Base-by-base conservation (phyloP, 1,140 invertebrate genomes). In the Zaprionus davidi region DNA sequence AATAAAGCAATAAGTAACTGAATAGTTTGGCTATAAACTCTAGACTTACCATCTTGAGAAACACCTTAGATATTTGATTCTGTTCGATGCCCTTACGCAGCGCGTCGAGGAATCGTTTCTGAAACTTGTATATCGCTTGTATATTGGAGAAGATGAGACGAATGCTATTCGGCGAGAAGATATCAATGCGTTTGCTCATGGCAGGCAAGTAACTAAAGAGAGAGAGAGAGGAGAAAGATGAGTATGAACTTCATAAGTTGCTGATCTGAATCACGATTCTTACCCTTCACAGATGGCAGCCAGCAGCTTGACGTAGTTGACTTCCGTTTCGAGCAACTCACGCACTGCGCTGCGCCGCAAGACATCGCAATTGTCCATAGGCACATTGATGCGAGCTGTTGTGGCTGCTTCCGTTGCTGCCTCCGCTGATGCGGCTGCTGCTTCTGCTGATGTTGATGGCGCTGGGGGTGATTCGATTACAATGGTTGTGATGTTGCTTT, bases 161-260 rank as follows among this genome's bases (percentile, higher is more conserved):
- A 36, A 93, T 85, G 67, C 91, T 93, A 58, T 91, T 91, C 12
- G 91, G 85, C 15, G 92, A 91, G 58, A 93, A 93, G 46, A 93
- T 92, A 53, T 92, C 91, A 56, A 92, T 91, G 66, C 90, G 91
- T 76, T 93, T 92, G 77, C 85, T 90, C 90, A 93, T 92, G 13
- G 88, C 92, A 5, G 86, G 92, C 56, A 93, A 60, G 71, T 91
- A 93, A 22, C 92, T 93, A 49, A 6, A 64, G 22, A 36, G 3
- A 41, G 12, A 57, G 38, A 41, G 17, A 9, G 3, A 44, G 1
- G 31, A 34, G 31, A 34, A 34, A 5, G 0, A 12, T 51, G 5
- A 51, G 46, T 51, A 22, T 51, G 20, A 11, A 51, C n/a, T 51
- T 51, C 46, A 20, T 20, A 17, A 6, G 46, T 2, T 13, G 46